Evolutionary conservation across 2,888 invertebrate genomes (phyloP), one percentile per base, ranked within the genome.

Genomic region (Drosophila ezoana): DNA sequence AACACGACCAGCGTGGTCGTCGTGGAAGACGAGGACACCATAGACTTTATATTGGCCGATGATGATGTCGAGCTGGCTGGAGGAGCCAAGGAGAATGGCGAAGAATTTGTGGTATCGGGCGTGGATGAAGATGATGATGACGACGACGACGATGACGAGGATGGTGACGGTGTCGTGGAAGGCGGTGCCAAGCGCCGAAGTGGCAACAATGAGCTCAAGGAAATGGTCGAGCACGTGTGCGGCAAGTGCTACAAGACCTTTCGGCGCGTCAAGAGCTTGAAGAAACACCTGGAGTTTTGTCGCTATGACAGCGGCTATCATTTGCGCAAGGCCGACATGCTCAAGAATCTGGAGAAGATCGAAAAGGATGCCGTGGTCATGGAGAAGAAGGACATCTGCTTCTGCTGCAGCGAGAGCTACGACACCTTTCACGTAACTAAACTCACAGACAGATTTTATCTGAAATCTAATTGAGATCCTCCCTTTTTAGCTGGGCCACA

Each of bases 151-250:
- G 89, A 79, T 1, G 90, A 84, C 3, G 87, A 83, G 9, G 73
- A 64, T 4, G 77, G 66, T 1, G 64, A 65, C 0, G 77, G 75
- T 11, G 43, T 1, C 53, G 16, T 13, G 62, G 28, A 64, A 0
- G 33, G 45, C 11, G 41, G 51, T 20, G 47, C 59, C 1, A 77
- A 57, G 6, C 67, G 53, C 20, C 52, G 41, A 1, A 33, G 53
- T 41, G 41, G 47, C 20, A 72, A 54, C 38, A 80, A 71, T 3
- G 79, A 81, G 5, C 87, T 88, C 0, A 87, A 90, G 43, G 92
- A 92, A 58, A 87, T 91, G 45, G 77, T 91, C 4, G 92, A 92
- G 61, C 92, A 92, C 69, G 90, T 92, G n/a, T 92, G 92, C 35
- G 92, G 91, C 13, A 92, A 92, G 65, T 92, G 92, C 68, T 90